Evolutionary conservation across 1,140 invertebrate genomes (phyloP), one percentile per base, ranked within the genome.

Genomic region (Akabosia matsudoensis): DNA sequence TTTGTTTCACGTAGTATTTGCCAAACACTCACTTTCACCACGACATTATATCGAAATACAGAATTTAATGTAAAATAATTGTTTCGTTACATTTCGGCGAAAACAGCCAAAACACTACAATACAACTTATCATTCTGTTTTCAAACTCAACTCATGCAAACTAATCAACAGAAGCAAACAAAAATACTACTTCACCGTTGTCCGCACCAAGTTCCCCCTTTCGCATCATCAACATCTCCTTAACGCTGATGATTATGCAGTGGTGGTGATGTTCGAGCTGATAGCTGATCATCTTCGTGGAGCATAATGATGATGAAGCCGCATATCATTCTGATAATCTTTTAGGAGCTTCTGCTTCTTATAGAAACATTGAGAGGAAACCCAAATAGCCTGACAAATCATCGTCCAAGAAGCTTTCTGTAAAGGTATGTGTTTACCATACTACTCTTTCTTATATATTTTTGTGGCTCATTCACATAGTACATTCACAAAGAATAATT

Each of bases 31-130:
- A n/a, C n/a, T n/a, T n/a, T n/a, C n/a, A n/a, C n/a, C n/a, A n/a
- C n/a, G n/a, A n/a, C n/a, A n/a, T n/a, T n/a, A n/a, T n/a, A n/a
- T n/a, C n/a, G n/a, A n/a, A n/a, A n/a, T n/a, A n/a, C n/a, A n/a
- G 54, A 61, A 61, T 61, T 24, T 61, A 61, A 61, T 14, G 54
- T n/a, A 61, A 61, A 61, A 24, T 61, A 14, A n/a, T n/a, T n/a
- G n/a, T n/a, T n/a, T n/a, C n/a, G n/a, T n/a, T n/a, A n/a, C n/a
- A n/a, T n/a, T n/a, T n/a, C n/a, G n/a, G n/a, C n/a, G n/a, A n/a
- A n/a, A n/a, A n/a, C n/a, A n/a, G n/a, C n/a, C n/a, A n/a, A n/a
- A n/a, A n/a, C n/a, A n/a, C n/a, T n/a, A n/a, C n/a, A n/a, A n/a
- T n/a, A n/a, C n/a, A n/a, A n/a, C n/a, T n/a, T n/a, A n/a, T n/a